Conservation (phyloP, 1,140 invertebrate genomes). For the Drosophila cardini region DNA sequence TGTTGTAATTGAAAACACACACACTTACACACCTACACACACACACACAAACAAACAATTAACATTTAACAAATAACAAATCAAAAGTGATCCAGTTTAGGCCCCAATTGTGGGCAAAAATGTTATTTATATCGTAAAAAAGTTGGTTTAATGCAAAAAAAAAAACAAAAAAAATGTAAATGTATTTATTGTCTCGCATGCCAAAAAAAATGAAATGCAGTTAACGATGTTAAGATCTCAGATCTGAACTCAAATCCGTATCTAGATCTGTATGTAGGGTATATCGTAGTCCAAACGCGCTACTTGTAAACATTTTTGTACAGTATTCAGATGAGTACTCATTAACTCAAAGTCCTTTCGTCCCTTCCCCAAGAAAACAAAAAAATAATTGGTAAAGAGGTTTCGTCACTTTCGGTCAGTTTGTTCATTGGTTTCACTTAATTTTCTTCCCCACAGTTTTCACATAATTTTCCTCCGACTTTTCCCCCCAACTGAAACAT, state of each 20-base stretch:
- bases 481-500: neutral
- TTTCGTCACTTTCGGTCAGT: slow-evolving; percentile 40
- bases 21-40: no score
- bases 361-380: neutral
- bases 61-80: slow-evolving; percentile 33
- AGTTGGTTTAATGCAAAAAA: slow-evolving; percentile 66
- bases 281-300: slow-evolving; percentile 6
- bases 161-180: no score
- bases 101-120: slow-evolving; percentile 14
- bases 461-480: neutral
- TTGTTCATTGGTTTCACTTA: slow-evolving; percentile 34
- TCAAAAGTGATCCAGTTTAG: slow-evolving; percentile 75
- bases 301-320: slow-evolving; percentile 14
- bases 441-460: slow-evolving; percentile 6
- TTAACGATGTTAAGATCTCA: slow-evolving; percentile 19
- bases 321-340: slow-evolving; percentile 17
- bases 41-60: slow-evolving; percentile 4
- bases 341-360: neutral
- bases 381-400: slow-evolving; percentile 25
- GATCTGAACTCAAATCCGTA: neutral
- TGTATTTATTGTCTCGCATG: slow-evolving; percentile 55
- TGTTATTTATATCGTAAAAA: slow-evolving; percentile 61
- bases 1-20: slow-evolving; percentile 24
- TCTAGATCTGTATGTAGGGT: neutral
- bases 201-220: slow-evolving; percentile 36